Base-by-base conservation (phyloP, 1,140 invertebrate species). In the Micrasema longulum region DNA sequence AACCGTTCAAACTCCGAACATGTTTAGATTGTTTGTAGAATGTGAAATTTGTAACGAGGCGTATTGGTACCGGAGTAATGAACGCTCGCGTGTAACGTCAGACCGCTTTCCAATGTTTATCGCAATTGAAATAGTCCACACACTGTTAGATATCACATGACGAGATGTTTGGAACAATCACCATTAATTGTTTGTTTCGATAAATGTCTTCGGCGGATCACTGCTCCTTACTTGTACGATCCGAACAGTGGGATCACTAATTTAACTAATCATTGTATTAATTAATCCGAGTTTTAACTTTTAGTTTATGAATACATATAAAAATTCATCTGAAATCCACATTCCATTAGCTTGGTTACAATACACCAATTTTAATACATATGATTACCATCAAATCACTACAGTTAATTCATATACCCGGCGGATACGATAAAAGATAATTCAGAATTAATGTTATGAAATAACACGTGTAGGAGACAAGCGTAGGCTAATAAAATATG, bases 231-330 rank as follows among this genome's bases (percentile, higher is more conserved):
- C 26, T 31, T 31, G 26, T 31, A 31, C 31, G 64, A 73, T 73
- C 71, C 71, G 60, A 69, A 43, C 66, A 73, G 71, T 73, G 71
- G 71, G 71, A 69, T 18, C 35, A 41, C 52, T 57, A 69, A 69
- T 52, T 23, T 67, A 65, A 65, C 43, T 65, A 65, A 31, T 22
- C 35, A 23, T 43, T 62, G 18, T 35, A 41, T 43, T 62, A 41
- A 38, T 41, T 43, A 16, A 43, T 62, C n/a, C n/a, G n/a, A n/a
- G n/a, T n/a, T n/a, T n/a, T 62, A 38, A 16, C 57, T 62, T 62
- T 64, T 47, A 64, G 60, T 64, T 64, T 47, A 63, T 64, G 43
- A 36, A 35, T 57, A 47, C 60, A 64, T 64, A 64, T 47, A 64
- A 64, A 52, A 64, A 64, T 64, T 47, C 43, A 31, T 47, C 23